phyloP scores from a whole-genome alignment of 2,888 invertebrate species.

The Acanthococcus lagerstroemiae region DNA sequence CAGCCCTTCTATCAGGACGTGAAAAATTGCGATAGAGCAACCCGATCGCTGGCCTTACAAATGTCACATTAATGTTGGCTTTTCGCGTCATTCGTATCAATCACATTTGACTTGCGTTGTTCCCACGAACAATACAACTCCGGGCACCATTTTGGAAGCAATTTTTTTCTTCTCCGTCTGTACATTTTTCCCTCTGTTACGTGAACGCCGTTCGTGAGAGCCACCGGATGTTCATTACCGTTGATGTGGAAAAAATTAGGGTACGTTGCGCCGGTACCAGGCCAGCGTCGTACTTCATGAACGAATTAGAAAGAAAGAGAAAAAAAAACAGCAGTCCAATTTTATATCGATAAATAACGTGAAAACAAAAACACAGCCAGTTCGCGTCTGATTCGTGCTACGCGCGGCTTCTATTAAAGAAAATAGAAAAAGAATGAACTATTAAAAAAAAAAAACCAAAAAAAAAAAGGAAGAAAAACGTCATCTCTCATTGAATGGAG shows the following conservation, averaged over 20 bases:
- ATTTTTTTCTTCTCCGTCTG: conserved; percentile 8
- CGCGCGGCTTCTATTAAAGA: no score
- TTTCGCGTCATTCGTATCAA: background rate
- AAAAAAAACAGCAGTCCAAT: background rate
- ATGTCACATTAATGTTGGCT: background rate
- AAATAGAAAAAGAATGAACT: background rate
- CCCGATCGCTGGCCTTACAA: background rate
- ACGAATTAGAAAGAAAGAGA: background rate
- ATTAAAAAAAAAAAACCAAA: background rate
- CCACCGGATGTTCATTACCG: conserved; percentile 25
- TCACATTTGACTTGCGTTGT: conserved; percentile 3
- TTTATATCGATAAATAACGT: conserved; percentile 10
- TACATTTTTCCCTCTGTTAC: background rate
- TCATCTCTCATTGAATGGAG: no score
- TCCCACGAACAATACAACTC: conserved; percentile 15
- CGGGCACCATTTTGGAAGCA: background rate
- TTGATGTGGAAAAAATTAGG: conserved; percentile 30
- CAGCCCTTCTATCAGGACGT: background rate
- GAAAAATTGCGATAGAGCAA: background rate
- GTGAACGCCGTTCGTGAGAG: conserved; percentile 19
- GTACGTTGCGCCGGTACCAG: conserved; percentile 1
- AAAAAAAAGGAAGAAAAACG: no score
- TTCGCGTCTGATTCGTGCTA: no score
- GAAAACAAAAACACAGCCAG: background rate
- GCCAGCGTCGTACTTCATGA: conserved; percentile 10